Base-by-base conservation (phyloP, 1,140 invertebrate species). In the Drosophila orena region DNA sequence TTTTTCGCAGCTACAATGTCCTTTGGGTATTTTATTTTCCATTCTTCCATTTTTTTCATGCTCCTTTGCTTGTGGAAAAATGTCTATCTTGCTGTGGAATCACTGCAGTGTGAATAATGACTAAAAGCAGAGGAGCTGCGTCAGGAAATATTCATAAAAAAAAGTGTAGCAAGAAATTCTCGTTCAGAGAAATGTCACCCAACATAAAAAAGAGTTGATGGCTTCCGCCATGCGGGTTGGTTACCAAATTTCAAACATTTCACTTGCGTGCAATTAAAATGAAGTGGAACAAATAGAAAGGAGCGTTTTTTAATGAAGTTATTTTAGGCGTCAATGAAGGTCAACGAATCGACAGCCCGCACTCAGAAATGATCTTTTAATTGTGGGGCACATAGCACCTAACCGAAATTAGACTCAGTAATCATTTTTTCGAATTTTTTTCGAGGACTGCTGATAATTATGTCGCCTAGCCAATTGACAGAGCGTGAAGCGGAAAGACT, bases 311-410 rank as follows among this genome's bases (percentile, higher is more conserved):
- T 88, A 88, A 88, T 88, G 84, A 88, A 89, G 79, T 79, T 88
- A 80, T 88, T 88, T 89, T 40, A 35, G 68, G 40, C 77, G 68
- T 89, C 84, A 84, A 89, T 88, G 84, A 77, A 88, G 79, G 77
- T 89, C 84, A 88, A 79, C 79, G 79, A 88, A 88, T 88, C 83
- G 84, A 88, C 79, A 74, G 77, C 83, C 83, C 83, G 83, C 79
- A 88, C 74, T 50, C 43, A 37, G 50, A 77, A 88, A 88, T 83
- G 83, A 89, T 83, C 61, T 79, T 88, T 88, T 88, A 88, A 88
- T 88, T 88, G 71, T 47, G n/a, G 15, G 22, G n/a, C 30, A 50
- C n/a, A 30, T 30, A 46, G 65, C 66, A 77, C 84, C 79, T 81
- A 88, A 83, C 47, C 27, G 20, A 71, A 81, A 84, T 89, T 79